Conservation (phyloP, 2,797 vertebrate genomes). For the Phalloptychus januarius region DNA sequence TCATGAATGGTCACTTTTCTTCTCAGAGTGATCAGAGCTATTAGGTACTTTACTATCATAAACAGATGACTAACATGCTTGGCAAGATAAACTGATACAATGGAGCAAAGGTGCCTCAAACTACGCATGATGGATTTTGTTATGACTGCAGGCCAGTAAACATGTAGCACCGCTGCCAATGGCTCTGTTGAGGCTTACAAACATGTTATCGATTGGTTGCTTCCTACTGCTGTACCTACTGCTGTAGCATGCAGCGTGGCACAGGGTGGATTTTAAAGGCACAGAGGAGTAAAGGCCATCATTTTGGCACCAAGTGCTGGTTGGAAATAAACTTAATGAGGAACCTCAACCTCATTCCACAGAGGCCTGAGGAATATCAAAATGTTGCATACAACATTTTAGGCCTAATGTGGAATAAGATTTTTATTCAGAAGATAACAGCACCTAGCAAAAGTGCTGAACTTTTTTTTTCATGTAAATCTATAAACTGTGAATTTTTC, state of each 20-base stretch:
- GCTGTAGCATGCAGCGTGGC: conserved; percentile 27
- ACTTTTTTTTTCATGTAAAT: background rate
- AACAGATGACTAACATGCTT: background rate
- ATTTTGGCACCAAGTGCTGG: conserved; percentile 29
- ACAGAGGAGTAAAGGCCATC: conserved; percentile 58
- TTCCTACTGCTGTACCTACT: conserved; percentile 22
- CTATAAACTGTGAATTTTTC: background rate
- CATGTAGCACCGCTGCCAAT: conserved; percentile 21
- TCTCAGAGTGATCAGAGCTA: background rate
- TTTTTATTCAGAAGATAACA: background rate
- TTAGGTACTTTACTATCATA: background rate
- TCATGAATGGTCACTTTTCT: background rate
- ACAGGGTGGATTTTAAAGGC: conserved; percentile 39
- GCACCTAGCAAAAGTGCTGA: background rate
- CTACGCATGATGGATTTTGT: conserved; percentile 47
- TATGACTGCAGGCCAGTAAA: conserved; percentile 44
- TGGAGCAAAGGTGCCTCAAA: conserved; percentile 3
- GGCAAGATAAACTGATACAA: conserved; percentile 12
- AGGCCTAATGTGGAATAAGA: background rate
- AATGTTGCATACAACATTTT: background rate
- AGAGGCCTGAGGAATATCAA: conserved; percentile 9
- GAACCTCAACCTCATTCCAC: conserved; percentile 12
- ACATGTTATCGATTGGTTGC: conserved; percentile 64
- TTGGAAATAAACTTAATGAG: conserved; percentile 52
- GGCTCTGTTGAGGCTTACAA: conserved; percentile 48